Conservation (phyloP, 1,140 invertebrate species). For the Drosophila mayri region DNA sequence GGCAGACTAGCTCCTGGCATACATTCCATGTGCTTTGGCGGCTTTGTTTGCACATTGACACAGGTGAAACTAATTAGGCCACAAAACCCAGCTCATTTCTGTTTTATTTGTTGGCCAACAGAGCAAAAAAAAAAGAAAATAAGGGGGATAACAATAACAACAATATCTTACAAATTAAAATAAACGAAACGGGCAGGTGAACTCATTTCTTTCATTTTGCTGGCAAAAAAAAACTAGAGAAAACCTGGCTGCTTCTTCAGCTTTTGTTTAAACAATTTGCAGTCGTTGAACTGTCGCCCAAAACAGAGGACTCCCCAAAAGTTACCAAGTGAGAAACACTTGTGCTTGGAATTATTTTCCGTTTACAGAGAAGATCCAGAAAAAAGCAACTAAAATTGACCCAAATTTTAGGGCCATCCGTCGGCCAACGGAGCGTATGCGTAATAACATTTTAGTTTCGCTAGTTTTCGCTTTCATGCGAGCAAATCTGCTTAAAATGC, state of each 20-base stretch:
- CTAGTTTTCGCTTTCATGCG: constrained; percentile 80
- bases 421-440: constrained; percentile 70
- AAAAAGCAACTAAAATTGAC: constrained; percentile 58
- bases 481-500: constrained; percentile 66
- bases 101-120: constrained; percentile 81
- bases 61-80: constrained; percentile 83
- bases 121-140: constrained; percentile 50
- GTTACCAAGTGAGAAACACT: constrained; percentile 29
- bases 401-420: constrained; percentile 58
- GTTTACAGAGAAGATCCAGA: constrained; percentile 13
- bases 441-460: constrained; percentile 81
- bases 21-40: constrained; percentile 55
- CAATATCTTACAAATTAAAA: constrained; percentile 70
- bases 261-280: constrained; percentile 59
- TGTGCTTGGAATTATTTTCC: constrained; percentile 24
- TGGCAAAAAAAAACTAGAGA: constrained; percentile 62
- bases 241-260: constrained; percentile 46
- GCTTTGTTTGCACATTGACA: constrained; percentile 80
- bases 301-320: constrained; percentile 13
- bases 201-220: constrained; percentile 70
- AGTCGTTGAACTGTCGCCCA: constrained; percentile 63
- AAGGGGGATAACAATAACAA: constrained; percentile 37
- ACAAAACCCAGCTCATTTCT: constrained; percentile 82
- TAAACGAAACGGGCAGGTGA: constrained; percentile 66
- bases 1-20: constrained; percentile 49